phyloP scores from a whole-genome alignment of 2,888 invertebrate genomes.

The Mycalesis mineus region DNA sequence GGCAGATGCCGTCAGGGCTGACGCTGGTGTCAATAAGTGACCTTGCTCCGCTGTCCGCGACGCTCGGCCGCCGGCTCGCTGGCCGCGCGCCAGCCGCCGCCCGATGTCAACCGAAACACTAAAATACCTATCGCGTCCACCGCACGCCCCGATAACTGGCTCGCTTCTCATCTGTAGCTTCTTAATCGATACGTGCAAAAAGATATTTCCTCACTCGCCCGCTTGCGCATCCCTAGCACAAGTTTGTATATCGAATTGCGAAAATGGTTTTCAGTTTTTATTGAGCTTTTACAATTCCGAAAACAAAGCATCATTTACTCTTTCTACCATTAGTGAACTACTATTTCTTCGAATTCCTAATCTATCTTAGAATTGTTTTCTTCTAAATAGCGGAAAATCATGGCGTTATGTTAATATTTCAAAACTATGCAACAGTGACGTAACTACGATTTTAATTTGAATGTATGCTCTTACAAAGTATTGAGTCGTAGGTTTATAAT shows the following conservation, averaged over 20 bases:
- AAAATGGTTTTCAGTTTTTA: too few species aligned
- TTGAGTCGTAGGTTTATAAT: too few species aligned
- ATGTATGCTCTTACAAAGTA: too few species aligned
- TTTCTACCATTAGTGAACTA: too few species aligned
- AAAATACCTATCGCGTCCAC: conserved; percentile 51
- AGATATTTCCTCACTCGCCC: conserved; percentile 3
- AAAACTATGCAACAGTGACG: too few species aligned
- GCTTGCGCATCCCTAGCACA: background rate
- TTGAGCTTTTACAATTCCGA: too few species aligned
- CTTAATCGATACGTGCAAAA: conserved; percentile 11
- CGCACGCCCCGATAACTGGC: conserved; percentile 8
- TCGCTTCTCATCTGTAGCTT: conserved; percentile 2
- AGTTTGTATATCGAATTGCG: background rate
- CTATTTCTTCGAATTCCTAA: too few species aligned
- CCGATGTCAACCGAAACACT: conserved; percentile 71
- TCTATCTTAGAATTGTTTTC: too few species aligned
- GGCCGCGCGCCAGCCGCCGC: conserved; percentile 57
- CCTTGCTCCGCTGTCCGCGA: conserved; percentile 70
- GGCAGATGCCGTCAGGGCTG: conserved; percentile 26
- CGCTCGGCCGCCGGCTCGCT: conserved; percentile 47
- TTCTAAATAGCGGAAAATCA: too few species aligned
- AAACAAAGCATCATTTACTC: too few species aligned
- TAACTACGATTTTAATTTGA: too few species aligned
- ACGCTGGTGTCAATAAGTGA: conserved; percentile 67
- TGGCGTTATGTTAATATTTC: too few species aligned